These are phyloP conservation scores for Hippoglossus hippoglossus DNA, from an alignment of 2,797 vertebrate genomes.

Conservation along the genomic window DNA sequence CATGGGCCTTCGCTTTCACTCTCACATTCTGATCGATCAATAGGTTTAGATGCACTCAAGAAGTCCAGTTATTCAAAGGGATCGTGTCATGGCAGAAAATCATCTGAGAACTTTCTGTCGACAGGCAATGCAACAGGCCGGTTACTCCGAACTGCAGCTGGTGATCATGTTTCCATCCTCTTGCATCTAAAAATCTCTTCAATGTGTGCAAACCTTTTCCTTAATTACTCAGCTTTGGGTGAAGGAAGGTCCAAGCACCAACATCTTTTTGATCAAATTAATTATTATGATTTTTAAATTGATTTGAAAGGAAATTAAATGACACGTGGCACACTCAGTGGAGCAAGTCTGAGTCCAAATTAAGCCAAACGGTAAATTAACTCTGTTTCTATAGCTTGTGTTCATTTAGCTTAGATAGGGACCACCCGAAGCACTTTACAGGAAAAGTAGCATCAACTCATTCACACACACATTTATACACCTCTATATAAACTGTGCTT, in stretches of 20 bases:
- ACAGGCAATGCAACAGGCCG: not conserved
- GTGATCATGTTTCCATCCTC: not conserved
- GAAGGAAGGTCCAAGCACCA: not conserved
- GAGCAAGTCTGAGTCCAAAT: not conserved
- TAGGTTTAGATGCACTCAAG: constrained; percentile 10
- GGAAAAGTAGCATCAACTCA: no score
- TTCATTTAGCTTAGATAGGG: no score
- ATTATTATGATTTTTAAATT: not conserved
- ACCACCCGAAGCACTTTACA: no score
- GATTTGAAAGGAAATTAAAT: not conserved
- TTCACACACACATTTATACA: no score
- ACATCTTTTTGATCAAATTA: not conserved
- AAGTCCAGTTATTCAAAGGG: constrained; percentile 23
- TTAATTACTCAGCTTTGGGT: no score
- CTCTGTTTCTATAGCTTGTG: no score
- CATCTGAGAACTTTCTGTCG: constrained; percentile 10
- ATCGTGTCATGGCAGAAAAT: constrained; percentile 1
- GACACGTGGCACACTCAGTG: not conserved
- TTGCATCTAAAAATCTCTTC: not conserved
- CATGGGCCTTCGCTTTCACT: constrained; percentile 30
- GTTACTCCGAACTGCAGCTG: not conserved
- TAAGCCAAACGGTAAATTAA: no score
- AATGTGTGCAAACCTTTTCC: not conserved
- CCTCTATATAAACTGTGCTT: no score
- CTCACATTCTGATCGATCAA: constrained; percentile 22